Evolutionary conservation across 1,140 invertebrate genomes (phyloP), one percentile per base, ranked within the genome.

Genomic region (Lepidurus packardi): DNA sequence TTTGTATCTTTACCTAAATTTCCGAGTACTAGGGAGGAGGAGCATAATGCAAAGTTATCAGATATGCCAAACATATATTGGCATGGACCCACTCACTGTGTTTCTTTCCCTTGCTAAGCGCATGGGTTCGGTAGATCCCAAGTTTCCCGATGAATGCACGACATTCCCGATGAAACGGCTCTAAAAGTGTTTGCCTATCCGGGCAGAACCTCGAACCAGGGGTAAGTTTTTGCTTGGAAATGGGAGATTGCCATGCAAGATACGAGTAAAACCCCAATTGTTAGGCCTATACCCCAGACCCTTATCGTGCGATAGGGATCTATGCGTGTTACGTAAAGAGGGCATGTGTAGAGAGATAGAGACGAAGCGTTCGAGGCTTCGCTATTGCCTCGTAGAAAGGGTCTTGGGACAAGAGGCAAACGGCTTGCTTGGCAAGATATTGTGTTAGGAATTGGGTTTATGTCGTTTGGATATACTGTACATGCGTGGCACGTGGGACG

Each of bases 401-500:
- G 1, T 34, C 34, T 34, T 34, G 34, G 34, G 53, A n/a, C 13
- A 7, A 65, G 8, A 21, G 53, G 16, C 16, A 65, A n/a, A 65
- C 21, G 53, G 16, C 53, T 7, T 7, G 53, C 7, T 65, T 13
- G 53, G 16, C 16, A 21, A 65, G 53, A n/a, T 65, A 65, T 65
- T 65, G 3, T 6, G 53, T 65, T 21, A 65, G 53, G 53, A n/a
- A 65, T 65, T 65, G 13, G 53, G 53, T 7, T 7, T 16, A 65
- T 1, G 53, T 13, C 10, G 45, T 47, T 65, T 1, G 9, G 21
- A 16, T 65, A 16, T 16, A 9, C 47, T 21, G 21, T 65, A 3
- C 53, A 65, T 65, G 53, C 53, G 5, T 65, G 53, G 53, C 53
- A 65, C 53, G 53, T 65, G 53, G 53, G 53, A 65, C 53, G 53